A percentile compares a stretch with the other conserved stretches of the same genome.
Evolutionary conservation across 1,140 invertebrate genomes (phyloP).

Genomic region (Lutraria rhynchaena): DNA sequence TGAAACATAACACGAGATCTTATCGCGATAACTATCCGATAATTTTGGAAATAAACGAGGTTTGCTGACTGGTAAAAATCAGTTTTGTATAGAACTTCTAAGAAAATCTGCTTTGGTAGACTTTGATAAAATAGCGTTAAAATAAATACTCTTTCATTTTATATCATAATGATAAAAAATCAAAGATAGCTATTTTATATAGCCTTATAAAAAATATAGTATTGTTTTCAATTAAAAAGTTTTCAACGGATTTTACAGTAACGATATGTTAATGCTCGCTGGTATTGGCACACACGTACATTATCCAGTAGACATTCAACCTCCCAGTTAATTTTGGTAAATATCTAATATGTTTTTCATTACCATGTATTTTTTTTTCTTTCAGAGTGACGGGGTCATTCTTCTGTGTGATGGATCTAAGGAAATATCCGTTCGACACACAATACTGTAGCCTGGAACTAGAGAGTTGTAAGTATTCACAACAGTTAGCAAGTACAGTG

Average conservation of each 20-base stretch:
- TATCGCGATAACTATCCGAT: no score
- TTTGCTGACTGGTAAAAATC: no score
- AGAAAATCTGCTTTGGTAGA: no score
- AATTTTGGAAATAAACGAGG: no score
- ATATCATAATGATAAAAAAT: no score
- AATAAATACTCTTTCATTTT: no score
- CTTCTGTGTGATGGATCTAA: conserved; percentile 75
- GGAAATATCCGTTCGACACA: conserved; percentile 77
- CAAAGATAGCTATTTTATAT: neutral
- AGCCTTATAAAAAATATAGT: neutral
- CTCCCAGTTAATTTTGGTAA: neutral
- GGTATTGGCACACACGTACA: neutral
- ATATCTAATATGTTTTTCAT: neutral
- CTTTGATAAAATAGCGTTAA: no score
- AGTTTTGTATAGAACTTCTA: no score
- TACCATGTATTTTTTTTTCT: neutral
- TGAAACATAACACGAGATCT: no score
- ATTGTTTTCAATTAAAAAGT: neutral
- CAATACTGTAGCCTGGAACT: conserved; percentile 73
- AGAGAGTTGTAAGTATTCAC: conserved; percentile 74
- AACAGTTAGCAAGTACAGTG: no score
- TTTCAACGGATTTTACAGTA: neutral
- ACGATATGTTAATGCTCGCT: neutral
- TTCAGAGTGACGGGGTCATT: conserved; percentile 62
- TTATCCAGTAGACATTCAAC: neutral